Evolutionary conservation across 2,888 invertebrate species (phyloP).

Genomic region (Dorcus parallelipipedus): DNA sequence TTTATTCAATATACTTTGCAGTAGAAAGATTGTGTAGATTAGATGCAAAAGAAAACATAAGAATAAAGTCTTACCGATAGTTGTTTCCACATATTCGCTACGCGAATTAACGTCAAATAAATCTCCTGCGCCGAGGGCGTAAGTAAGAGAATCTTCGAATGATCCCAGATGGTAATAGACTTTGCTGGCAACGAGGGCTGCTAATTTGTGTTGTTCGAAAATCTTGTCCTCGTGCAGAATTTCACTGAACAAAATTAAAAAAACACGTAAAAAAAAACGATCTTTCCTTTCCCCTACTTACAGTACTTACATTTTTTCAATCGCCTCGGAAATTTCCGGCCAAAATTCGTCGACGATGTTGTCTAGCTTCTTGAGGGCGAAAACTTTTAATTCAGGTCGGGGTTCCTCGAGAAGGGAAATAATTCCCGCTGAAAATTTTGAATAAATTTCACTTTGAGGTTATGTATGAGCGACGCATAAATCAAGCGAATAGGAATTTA

Average conservation of each 20-base stretch:
- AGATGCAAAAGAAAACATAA: too few relatives aligned
- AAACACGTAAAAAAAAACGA: not conserved
- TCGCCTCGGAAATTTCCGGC: slow-evolving; percentile 98
- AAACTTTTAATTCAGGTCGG: slow-evolving; percentile 88
- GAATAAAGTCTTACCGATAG: slow-evolving; percentile 59
- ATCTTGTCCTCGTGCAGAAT: slow-evolving; percentile 90
- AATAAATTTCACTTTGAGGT: not conserved
- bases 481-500: not conserved
- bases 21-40: too few relatives aligned
- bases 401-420: slow-evolving; percentile 94
- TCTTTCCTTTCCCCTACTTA: too few relatives aligned
- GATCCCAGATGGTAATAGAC: slow-evolving; percentile 97
- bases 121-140: slow-evolving; percentile 92
- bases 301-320: slow-evolving; percentile 79
- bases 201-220: slow-evolving; percentile 86
- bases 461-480: not conserved
- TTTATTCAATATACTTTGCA: not conserved
- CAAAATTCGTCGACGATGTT: slow-evolving; percentile 96
- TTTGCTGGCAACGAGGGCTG: slow-evolving; percentile 96
- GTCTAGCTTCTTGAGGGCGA: slow-evolving; percentile 89
- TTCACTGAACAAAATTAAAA: slow-evolving; percentile 58
- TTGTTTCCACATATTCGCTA: slow-evolving; percentile 95
- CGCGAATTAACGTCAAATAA: slow-evolving; percentile 92
- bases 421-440: slow-evolving; percentile 70
- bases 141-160: slow-evolving; percentile 95